Percentiles rank a stretch among this genome's conserved stretches.
These are phyloP conservation scores for Drosophila suboccidentalis DNA, from an alignment of 2,888 invertebrate species.

Conservation along the genomic window DNA sequence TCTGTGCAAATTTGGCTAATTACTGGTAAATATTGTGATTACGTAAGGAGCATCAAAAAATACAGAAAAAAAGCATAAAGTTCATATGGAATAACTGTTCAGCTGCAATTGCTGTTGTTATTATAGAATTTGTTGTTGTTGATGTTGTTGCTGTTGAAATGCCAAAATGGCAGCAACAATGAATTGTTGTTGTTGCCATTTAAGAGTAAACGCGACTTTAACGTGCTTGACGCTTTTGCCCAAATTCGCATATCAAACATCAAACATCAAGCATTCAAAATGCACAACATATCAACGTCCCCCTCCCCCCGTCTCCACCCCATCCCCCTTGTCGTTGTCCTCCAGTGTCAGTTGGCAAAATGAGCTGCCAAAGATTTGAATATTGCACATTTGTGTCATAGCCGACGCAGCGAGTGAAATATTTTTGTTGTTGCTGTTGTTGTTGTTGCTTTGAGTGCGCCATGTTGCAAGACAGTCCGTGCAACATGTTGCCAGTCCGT, in stretches of 20 bases:
- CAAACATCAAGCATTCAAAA: conserved; percentile 70
- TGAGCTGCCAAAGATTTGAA: conserved; percentile 74
- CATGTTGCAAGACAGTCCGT: conserved; percentile 52
- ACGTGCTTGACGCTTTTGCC: conserved; percentile 68
- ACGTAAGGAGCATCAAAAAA: conserved; percentile 21
- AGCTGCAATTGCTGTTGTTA: conserved; percentile 12
- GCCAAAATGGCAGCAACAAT: conserved; percentile 40
- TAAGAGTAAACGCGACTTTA: conserved; percentile 43
- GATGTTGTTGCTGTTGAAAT: conserved; percentile 24
- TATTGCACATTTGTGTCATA: conserved; percentile 71
- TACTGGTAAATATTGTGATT: conserved; percentile 17
- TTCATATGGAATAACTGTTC: conserved; percentile 22
- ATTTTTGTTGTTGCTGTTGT: conserved; percentile 31
- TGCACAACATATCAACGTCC: conserved; percentile 73
- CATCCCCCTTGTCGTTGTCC: conserved; percentile 6
- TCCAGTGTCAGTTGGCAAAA: conserved; percentile 52
- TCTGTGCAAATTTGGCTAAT: conserved; percentile 7
- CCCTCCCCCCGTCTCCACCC: not conserved
- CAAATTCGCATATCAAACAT: conserved; percentile 78
- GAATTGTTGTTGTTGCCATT: conserved; percentile 60
- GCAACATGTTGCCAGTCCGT: conserved; percentile 63
- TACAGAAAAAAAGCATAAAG: conserved; percentile 3
- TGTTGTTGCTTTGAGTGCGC: conserved; percentile 21
- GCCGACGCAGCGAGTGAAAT: conserved; percentile 49
- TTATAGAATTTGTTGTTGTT: conserved; percentile 19